phyloP scores from a whole-genome alignment of 2,113 vertebrate genomes.

The Stictonetta naevosa region DNA sequence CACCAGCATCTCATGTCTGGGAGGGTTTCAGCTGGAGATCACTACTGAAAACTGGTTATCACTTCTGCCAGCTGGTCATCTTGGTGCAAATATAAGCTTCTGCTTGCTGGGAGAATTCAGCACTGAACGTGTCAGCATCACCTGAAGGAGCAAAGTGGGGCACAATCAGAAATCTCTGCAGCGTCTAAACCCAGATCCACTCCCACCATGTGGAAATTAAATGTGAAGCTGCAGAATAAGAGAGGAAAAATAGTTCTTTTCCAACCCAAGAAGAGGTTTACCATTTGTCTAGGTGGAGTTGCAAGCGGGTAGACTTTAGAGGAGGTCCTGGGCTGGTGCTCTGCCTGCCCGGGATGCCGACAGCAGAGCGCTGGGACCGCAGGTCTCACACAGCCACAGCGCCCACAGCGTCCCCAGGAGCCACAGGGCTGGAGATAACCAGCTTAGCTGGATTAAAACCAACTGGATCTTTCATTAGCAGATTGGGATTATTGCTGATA shows the following conservation, averaged over 20 bases:
- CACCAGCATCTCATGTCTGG: rapidly evolving
- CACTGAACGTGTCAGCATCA: rapidly evolving
- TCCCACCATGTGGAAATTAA: neutral
- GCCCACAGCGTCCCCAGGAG: neutral
- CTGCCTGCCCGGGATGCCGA: neutral
- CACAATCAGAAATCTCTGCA: neutral
- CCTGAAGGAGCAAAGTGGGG: rapidly evolving
- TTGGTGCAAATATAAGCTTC: no score
- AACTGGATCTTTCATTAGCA: neutral
- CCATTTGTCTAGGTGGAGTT: no score
- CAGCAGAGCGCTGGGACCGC: neutral
- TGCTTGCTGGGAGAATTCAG: neutral
- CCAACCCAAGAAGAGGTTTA: neutral
- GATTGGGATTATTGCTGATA: neutral
- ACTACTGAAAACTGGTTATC: no score
- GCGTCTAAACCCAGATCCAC: neutral
- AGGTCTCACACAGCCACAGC: neutral
- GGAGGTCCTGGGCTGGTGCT: neutral
- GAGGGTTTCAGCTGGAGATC: neutral
- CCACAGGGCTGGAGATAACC: neutral
- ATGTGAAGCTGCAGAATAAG: neutral
- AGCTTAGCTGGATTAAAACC: neutral
- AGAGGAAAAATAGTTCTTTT: neutral
- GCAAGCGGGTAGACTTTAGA: neutral
- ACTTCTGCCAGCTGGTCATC: neutral